Evolutionary conservation across 2,888 invertebrate species (phyloP).

Genomic region (Syritta pipiens): DNA sequence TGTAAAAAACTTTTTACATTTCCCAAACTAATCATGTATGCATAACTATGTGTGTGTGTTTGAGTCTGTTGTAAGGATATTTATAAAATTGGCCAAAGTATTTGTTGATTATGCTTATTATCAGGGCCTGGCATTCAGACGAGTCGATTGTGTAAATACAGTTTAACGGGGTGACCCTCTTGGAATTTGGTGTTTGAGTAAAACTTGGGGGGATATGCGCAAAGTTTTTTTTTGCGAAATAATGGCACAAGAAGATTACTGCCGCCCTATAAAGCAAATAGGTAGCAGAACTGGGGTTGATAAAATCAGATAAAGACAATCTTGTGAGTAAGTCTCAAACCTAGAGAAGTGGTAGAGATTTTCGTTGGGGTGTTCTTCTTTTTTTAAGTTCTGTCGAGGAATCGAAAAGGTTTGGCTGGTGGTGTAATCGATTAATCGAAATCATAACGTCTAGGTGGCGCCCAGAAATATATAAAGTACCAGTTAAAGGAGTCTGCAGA

Average conservation of each 20-base stretch:
- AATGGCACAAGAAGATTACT: conserved; percentile 25
- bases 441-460: conserved; percentile 89
- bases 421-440: conserved; percentile 92
- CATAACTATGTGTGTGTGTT: conserved; percentile 11
- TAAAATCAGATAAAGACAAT: conserved; percentile 40
- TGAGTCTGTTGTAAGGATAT: conserved; percentile 52
- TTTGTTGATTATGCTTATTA: conserved; percentile 65
- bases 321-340: conserved; percentile 38
- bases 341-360: conserved; percentile 20
- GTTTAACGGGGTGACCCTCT: background rate
- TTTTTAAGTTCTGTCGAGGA: conserved; percentile 69
- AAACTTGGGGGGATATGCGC: conserved; percentile 23
- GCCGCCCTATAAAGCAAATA: conserved; percentile 61
- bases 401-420: conserved; percentile 79
- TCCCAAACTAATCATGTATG: conserved; percentile 7
- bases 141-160: conserved; percentile 9
- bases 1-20: conserved; percentile 52
- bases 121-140: conserved; percentile 15
- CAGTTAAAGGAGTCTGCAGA: conserved; percentile 45
- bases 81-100: conserved; percentile 57
- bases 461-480: conserved; percentile 73
- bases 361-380: conserved; percentile 15
- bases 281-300: conserved; percentile 46
- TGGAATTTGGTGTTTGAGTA: conserved; percentile 24
- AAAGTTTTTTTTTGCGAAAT: conserved; percentile 27